Percentiles rank a stretch among this genome's conserved stretches.
phyloP scores from a whole-genome alignment of 2,888 invertebrate species.

The Epinotia demarniana region DNA sequence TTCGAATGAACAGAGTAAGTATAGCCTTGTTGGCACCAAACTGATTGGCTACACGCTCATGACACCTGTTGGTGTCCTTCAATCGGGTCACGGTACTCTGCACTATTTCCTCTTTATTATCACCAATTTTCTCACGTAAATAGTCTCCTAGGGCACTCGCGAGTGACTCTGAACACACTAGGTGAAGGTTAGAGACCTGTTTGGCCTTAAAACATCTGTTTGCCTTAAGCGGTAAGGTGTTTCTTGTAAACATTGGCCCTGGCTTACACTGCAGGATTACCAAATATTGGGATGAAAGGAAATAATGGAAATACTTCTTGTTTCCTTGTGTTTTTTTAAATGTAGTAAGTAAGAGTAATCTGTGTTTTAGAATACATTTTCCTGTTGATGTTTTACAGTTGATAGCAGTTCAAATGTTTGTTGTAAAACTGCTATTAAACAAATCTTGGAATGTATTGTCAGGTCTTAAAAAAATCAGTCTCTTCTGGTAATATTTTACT shows the following conservation, averaged over 20 bases:
- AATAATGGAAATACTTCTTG: background rate
- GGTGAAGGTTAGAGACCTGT: constrained; percentile 39
- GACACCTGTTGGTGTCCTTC: constrained; percentile 76
- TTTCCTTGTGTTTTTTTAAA: background rate
- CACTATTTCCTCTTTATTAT: constrained; percentile 22
- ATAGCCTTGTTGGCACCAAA: constrained; percentile 62
- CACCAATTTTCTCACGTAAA: constrained; percentile 14
- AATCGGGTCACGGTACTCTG: constrained; percentile 50
- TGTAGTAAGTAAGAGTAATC: background rate
- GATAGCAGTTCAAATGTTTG: background rate
- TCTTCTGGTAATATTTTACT: no score
- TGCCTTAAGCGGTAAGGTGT: constrained; percentile 46
- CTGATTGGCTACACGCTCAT: constrained; percentile 59
- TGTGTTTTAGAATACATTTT: background rate
- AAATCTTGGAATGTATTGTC: no score
- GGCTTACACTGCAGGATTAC: background rate
- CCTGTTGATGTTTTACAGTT: background rate
- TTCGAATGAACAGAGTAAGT: constrained; percentile 80
- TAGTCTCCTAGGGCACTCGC: constrained; percentile 1
- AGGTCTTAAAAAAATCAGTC: no score
- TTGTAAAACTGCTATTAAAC: no score
- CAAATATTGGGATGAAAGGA: background rate
- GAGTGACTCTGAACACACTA: constrained; percentile 44
- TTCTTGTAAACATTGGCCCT: constrained; percentile 40
- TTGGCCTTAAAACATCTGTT: constrained; percentile 48